These are phyloP conservation scores for Dufourea novaeangliae DNA, from an alignment of 1,140 invertebrate species.

Conservation along the genomic window DNA sequence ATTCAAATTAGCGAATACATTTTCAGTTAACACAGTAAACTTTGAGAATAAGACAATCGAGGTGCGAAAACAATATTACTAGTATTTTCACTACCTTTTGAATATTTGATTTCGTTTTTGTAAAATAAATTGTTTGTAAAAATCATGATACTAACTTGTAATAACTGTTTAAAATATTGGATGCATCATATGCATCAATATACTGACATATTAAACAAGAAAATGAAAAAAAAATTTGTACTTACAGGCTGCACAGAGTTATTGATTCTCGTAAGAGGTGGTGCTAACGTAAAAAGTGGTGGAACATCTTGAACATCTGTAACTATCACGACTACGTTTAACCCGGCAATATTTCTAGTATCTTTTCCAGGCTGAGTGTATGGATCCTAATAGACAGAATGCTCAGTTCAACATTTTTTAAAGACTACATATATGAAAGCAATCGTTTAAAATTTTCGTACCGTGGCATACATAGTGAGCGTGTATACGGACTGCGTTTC, in stretches of 20 bases:
- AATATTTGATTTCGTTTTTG: no score
- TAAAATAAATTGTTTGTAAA: no score
- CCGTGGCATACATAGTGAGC: constrained; percentile 90
- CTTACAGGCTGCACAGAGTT: constrained; percentile 77
- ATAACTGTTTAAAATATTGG: no score
- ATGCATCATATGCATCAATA: no score
- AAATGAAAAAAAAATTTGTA: background rate
- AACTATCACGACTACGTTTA: constrained; percentile 90
- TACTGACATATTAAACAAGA: no score
- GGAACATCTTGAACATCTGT: constrained; percentile 93
- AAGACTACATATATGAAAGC: background rate
- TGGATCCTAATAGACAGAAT: constrained; percentile 85
- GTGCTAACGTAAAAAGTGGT: constrained; percentile 90
- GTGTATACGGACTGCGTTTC: constrained; percentile 93
- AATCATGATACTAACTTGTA: no score
- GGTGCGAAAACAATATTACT: no score
- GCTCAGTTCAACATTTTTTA: background rate
- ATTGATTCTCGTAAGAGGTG: constrained; percentile 87
- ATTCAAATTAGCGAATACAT: no score
- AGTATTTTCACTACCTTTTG: no score
- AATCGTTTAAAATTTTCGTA: constrained; percentile 78
- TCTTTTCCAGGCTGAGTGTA: constrained; percentile 90
- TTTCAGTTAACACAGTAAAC: no score
- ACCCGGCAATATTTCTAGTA: constrained; percentile 91
- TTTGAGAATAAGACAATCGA: no score